These are phyloP conservation scores for Aspidoscelis tigris DNA, from an alignment of 2,113 vertebrate genomes.

Conservation along the genomic window DNA sequence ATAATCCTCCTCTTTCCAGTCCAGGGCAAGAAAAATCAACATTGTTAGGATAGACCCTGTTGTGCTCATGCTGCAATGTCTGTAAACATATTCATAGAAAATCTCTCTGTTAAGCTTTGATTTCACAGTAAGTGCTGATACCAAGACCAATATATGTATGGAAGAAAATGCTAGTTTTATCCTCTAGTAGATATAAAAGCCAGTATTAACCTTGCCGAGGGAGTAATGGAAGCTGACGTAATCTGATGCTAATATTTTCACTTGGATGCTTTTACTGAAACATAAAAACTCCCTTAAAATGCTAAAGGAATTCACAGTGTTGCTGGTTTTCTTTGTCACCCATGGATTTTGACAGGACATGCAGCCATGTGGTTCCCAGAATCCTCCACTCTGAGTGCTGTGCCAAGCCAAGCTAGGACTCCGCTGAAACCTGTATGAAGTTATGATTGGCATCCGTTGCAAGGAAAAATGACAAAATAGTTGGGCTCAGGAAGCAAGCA, in stretches of 20 bases:
- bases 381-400: too few species aligned
- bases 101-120: conserved; percentile 2
- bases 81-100: conserved; percentile 30
- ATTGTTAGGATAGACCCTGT: neutral
- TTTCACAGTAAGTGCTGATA: conserved; percentile 15
- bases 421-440: too few species aligned
- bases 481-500: too few species aligned
- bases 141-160: conserved; percentile 4
- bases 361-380: too few species aligned
- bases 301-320: neutral
- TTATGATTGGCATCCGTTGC: too few species aligned
- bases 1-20: neutral
- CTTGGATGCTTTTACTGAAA: conserved; percentile 18
- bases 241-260: conserved; percentile 15
- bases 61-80: neutral
- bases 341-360: too few species aligned
- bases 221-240: conserved; percentile 4
- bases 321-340: too few species aligned
- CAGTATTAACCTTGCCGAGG: neutral
- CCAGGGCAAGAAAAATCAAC: neutral
- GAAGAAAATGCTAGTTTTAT: conserved; percentile 11
- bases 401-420: too few species aligned
- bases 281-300: neutral
- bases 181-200: neutral
- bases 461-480: too few species aligned